phyloP scores from a whole-genome alignment of 2,113 vertebrate species.

The Prietella phreatophila region DNA sequence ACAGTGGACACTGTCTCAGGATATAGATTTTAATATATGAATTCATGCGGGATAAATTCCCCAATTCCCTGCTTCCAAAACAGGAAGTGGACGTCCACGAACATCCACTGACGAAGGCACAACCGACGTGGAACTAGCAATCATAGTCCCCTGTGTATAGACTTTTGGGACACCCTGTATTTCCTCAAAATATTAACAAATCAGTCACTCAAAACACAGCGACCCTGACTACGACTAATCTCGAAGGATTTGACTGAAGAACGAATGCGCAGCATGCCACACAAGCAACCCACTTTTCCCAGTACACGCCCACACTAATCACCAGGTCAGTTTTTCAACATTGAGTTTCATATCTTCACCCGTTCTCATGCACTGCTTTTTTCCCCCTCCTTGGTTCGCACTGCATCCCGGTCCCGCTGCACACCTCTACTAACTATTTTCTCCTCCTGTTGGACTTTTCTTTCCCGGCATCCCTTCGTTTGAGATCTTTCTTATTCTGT shows the following conservation, averaged over 20 bases:
- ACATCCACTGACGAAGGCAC: too few species aligned
- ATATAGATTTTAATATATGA: too few species aligned
- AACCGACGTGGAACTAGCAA: too few species aligned
- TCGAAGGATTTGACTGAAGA: background rate
- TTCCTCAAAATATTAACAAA: background rate
- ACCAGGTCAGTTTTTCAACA: background rate
- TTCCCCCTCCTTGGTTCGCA: background rate
- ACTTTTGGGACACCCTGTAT: too few species aligned
- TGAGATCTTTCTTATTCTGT: background rate
- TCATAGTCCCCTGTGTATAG: too few species aligned
- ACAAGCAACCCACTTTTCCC: background rate
- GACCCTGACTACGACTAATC: background rate
- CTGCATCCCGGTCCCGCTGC: background rate
- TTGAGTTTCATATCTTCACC: background rate
- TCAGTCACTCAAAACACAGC: background rate
- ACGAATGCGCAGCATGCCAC: background rate
- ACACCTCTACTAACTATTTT: background rate
- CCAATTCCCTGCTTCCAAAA: too few species aligned
- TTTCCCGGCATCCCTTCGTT: background rate
- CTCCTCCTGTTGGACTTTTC: background rate
- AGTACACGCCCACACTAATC: background rate
- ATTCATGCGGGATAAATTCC: too few species aligned
- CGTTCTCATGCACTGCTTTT: background rate
- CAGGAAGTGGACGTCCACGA: too few species aligned
- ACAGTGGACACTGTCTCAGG: too few species aligned